These are phyloP conservation scores for Parapristionchus giblindavisi DNA, from an alignment of 2,888 invertebrate species.

Conservation along the genomic window DNA sequence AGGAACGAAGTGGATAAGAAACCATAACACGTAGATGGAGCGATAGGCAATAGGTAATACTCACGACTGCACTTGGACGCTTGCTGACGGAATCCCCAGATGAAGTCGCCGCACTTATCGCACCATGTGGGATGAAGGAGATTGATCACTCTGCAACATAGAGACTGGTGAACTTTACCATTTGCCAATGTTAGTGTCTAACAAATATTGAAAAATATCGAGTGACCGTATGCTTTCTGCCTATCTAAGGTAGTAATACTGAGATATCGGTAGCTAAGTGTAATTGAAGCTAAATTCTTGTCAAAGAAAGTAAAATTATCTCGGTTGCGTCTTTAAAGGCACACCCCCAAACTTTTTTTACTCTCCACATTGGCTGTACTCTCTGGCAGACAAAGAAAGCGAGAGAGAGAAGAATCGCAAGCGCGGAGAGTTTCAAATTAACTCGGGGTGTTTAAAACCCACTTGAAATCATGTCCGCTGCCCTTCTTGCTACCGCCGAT, in stretches of 20 bases:
- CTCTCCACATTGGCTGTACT: too few relatives aligned
- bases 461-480: constrained; percentile 63
- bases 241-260: too few relatives aligned
- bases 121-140: constrained; percentile 72
- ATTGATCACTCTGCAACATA: constrained; percentile 40
- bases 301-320: too few relatives aligned
- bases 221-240: too few relatives aligned
- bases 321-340: too few relatives aligned
- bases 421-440: constrained; percentile 10
- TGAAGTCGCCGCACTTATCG: constrained; percentile 74
- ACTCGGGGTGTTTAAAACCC: neutral
- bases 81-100: constrained; percentile 72
- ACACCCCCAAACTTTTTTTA: too few relatives aligned
- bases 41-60: constrained; percentile 41
- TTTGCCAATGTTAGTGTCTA: too few relatives aligned
- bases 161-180: neutral
- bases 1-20: neutral
- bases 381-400: too few relatives aligned
- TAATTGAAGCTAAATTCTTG: too few relatives aligned
- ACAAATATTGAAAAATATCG: too few relatives aligned
- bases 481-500: constrained; percentile 52
- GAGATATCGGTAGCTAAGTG: too few relatives aligned
- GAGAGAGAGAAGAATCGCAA: neutral
- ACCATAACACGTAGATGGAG: neutral
- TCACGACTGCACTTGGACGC: constrained; percentile 72